A percentile compares a stretch with the other conserved stretches of the same genome.
Evolutionary conservation across 1,140 invertebrate genomes (phyloP).

Genomic region (Ceratosolen solmsi): DNA sequence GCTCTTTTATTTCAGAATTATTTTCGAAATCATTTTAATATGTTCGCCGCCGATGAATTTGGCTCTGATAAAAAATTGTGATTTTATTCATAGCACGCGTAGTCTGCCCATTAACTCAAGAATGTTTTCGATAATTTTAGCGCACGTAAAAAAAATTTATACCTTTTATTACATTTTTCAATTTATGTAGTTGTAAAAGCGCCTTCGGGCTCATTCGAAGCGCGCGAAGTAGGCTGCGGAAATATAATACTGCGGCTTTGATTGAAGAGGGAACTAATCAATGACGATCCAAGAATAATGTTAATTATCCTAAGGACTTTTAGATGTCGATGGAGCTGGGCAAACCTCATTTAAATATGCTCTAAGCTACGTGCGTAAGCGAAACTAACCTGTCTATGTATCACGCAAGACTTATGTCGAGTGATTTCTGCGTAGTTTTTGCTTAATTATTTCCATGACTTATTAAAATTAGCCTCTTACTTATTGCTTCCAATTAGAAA

Average conservation of each 20-base stretch:
- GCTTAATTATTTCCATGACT: neutral
- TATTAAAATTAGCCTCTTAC: neutral
- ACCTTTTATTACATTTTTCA: too few species aligned
- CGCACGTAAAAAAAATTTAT: too few species aligned
- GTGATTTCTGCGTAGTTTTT: neutral
- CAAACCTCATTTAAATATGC: neutral
- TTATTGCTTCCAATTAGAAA: too few species aligned
- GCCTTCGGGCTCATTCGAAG: too few species aligned
- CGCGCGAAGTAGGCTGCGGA: too few species aligned
- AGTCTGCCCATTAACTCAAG: neutral
- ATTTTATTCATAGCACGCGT: neutral
- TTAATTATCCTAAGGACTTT: neutral
- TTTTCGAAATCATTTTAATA: neutral
- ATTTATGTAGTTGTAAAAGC: too few species aligned
- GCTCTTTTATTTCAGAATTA: too few species aligned
- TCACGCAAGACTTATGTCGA: too few species aligned
- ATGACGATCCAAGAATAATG: neutral
- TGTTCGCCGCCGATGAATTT: too few species aligned
- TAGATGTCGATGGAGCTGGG: neutral
- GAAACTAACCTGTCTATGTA: neutral
- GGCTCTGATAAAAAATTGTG: neutral
- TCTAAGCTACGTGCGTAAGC: neutral
- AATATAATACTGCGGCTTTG: too few species aligned
- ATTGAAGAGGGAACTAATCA: neutral
- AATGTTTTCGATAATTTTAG: too few species aligned